Evolutionary conservation across 2,113 vertebrate genomes (phyloP).

Genomic region (Nothoprocta pentlandii): DNA sequence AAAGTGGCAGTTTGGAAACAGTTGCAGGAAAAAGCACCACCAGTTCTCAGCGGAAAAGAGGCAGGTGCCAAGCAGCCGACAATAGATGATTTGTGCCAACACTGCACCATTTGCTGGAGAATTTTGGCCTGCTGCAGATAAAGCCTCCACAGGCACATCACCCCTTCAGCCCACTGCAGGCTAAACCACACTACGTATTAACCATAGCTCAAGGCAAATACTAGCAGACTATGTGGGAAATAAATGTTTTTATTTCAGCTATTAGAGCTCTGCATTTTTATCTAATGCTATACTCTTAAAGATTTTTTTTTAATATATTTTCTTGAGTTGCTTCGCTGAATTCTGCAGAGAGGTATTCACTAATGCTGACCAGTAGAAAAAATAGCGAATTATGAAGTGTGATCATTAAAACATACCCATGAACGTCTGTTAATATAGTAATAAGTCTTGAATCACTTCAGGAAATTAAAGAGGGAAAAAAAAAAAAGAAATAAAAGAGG

Average conservation of each 20-base stretch:
- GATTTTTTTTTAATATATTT: not conserved
- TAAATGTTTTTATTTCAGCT: not conserved
- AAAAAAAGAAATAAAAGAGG: not conserved
- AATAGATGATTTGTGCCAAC: not conserved
- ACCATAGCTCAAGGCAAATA: not conserved
- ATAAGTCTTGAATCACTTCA: not conserved
- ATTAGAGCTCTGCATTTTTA: not conserved
- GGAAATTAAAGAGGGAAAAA: not conserved
- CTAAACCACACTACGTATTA: not conserved
- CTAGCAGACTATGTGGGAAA: not conserved
- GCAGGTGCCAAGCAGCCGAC: not conserved
- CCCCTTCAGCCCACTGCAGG: not conserved
- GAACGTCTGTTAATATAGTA: not conserved
- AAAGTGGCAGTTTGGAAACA: not conserved
- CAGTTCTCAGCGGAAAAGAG: not conserved
- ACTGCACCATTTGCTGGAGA: rapidly evolving
- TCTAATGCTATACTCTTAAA: not conserved
- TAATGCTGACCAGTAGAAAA: not conserved
- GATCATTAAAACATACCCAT: not conserved
- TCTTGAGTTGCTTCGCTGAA: not conserved
- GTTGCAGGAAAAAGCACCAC: not conserved
- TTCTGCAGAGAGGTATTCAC: not conserved
- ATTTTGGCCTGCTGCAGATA: not conserved
- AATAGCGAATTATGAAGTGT: not conserved
- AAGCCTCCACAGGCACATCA: not conserved